phyloP scores from a whole-genome alignment of 1,140 invertebrate species.

The Lithobius niger region DNA sequence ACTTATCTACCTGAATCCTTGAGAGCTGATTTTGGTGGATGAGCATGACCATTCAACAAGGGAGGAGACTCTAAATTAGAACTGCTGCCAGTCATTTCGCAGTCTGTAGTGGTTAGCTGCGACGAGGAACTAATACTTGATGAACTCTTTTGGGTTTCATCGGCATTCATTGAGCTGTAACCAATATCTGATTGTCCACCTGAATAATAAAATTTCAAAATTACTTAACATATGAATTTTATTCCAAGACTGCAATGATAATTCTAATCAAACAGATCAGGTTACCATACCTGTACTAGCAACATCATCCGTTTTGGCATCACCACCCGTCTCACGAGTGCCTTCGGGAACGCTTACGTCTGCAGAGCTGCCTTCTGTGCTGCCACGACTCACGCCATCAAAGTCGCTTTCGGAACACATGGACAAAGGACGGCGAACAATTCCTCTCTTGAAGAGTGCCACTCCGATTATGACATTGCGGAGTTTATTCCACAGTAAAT shows the following conservation, averaged over 20 bases:
- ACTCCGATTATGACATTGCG: conserved; percentile 82
- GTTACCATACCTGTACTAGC: not conserved
- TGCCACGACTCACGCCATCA: conserved; percentile 24
- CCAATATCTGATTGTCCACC: conserved; percentile 22
- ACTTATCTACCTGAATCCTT: not conserved
- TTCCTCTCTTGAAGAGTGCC: conserved; percentile 43
- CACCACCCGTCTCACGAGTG: not conserved
- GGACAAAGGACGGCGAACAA: conserved; percentile 25
- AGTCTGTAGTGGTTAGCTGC: not conserved
- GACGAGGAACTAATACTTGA: conserved; percentile 5
- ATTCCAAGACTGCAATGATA: not conserved
- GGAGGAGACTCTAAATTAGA: not conserved
- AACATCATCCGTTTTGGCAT: not conserved
- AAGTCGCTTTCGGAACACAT: conserved; percentile 31
- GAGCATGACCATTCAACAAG: not conserved
- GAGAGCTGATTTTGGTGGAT: not conserved
- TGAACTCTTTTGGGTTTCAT: conserved; percentile 22
- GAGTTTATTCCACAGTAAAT: conserved; percentile 84
- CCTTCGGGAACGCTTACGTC: conserved; percentile 10
- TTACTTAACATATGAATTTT: no score
- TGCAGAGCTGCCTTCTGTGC: conserved; percentile 10
- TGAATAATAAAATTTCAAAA: no score
- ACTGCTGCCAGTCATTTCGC: not conserved
- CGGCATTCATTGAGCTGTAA: conserved; percentile 38
- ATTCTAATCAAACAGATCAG: not conserved